Evolutionary conservation across 2,888 invertebrate genomes (phyloP).

Genomic region (Acleris sparsana): DNA sequence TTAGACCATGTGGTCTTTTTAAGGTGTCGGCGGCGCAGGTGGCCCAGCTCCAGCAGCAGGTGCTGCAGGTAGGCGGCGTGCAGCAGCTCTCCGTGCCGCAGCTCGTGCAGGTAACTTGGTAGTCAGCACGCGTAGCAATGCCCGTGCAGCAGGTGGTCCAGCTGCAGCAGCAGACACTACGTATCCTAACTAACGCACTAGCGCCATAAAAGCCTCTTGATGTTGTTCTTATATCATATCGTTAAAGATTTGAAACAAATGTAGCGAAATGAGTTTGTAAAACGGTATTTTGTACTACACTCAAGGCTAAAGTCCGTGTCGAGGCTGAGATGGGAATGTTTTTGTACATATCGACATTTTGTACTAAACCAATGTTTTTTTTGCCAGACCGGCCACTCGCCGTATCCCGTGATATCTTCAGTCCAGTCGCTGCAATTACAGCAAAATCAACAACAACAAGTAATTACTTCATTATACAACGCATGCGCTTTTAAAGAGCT

Average conservation of each 20-base stretch:
- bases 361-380: not conserved
- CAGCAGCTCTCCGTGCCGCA: constrained; percentile 73
- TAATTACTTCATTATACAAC: constrained; percentile 53
- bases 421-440: constrained; percentile 76
- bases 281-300: no score
- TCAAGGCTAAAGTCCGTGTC: no score
- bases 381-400: constrained; percentile 63
- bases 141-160: constrained; percentile 46
- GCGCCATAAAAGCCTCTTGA: no score
- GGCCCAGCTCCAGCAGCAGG: constrained; percentile 64
- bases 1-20: no score
- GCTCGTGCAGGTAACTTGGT: constrained; percentile 59
- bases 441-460: constrained; percentile 74
- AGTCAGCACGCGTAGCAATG: not conserved
- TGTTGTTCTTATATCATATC: no score
- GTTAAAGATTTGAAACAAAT: no score
- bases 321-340: no score
- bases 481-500: no score
- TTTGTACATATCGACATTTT: no score
- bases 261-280: not conserved
- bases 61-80: constrained; percentile 74
- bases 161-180: constrained; percentile 67
- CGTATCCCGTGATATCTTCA: constrained; percentile 76
- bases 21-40: constrained; percentile 35
- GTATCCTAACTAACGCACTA: no score